Evolutionary conservation across 2,113 vertebrate species (phyloP), one percentile per base, ranked within the genome.

Genomic region (Eptesicus fuscus): DNA sequence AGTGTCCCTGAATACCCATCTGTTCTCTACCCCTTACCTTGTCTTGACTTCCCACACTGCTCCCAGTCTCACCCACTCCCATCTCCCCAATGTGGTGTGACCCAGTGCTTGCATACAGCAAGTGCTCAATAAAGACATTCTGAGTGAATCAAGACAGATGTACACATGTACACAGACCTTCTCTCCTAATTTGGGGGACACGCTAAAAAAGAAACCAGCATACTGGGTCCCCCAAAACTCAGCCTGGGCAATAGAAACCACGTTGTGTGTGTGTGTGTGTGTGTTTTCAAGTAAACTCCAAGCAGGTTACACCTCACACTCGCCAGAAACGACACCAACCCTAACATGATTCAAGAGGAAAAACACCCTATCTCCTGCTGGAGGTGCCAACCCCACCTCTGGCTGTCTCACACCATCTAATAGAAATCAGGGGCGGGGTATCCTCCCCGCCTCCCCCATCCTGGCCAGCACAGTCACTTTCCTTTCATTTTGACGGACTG

Each of bases 401-500:
- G 30, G 0, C 80, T 95, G 98, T 97, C 93, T 93, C 10, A 59
- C 96, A 96, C 97, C 95, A 96, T 95, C 97, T 95, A 93, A 40
- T 83, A 47, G 91, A 94, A 90, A 96, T 97, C 73, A 93, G 85
- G 95, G 93, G 67, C 42, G 32, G 78, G 37, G 37, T 53, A 49
- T 51, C 85, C 74, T 56, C 42, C 67, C 49, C 40, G 49, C 37
- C 88, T 88, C 95, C 53, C 35, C 56, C 42, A 95, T 90, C 92
- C 97, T 92, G 97, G 94, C 1, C 6, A 92, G 97, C 93, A 16
- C 82, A 78, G 94, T 87, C 95, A 97, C 97, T 97, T 98, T 97
- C 96, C 98, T 98, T 98, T 97, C 94, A 80, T 97, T 96, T 87
- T 95, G 98, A 98, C 69, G 93, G 96, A 96, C 98, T 96, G 98